A percentile compares a stretch with the other conserved stretches of the same genome.
These are phyloP conservation scores for Odocoileus hemionus DNA, from an alignment of 2,113 vertebrate species.

Conservation along the genomic window DNA sequence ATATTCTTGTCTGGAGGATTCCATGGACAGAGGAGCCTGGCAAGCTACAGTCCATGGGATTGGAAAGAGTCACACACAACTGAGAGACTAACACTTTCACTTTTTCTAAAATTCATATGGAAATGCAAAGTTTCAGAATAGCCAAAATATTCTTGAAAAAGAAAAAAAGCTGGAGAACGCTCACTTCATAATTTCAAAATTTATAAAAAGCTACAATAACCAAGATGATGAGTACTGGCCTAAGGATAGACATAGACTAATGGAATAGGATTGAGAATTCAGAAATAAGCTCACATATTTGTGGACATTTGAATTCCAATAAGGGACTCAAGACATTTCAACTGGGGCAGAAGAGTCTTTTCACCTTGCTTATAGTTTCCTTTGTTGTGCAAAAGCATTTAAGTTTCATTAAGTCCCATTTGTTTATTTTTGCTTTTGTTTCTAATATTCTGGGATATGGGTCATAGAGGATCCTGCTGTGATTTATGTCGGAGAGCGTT, in stretches of 20 bases:
- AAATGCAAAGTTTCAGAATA: neutral
- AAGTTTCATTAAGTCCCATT: too few species aligned
- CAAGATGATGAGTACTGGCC: neutral
- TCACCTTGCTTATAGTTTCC: neutral
- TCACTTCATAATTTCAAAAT: neutral
- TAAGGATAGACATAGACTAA: neutral
- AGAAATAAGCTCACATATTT: neutral
- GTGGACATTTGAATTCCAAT: neutral
- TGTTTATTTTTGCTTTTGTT: too few species aligned
- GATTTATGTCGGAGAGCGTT: too few species aligned
- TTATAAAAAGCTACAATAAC: neutral
- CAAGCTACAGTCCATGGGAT: too few species aligned
- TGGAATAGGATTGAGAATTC: neutral
- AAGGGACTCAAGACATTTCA: neutral
- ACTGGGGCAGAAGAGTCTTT: neutral
- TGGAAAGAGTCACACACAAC: too few species aligned
- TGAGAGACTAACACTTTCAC: too few species aligned
- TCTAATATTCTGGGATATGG: too few species aligned
- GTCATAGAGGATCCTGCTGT: too few species aligned
- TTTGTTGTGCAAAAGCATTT: too few species aligned
- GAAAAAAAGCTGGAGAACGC: neutral
- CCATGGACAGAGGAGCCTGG: too few species aligned
- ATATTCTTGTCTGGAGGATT: too few species aligned
- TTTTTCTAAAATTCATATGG: neutral
- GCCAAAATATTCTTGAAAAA: neutral